Conservation (phyloP, 2,113 vertebrate species). For the Rhegmatorhina hoffmannsi region DNA sequence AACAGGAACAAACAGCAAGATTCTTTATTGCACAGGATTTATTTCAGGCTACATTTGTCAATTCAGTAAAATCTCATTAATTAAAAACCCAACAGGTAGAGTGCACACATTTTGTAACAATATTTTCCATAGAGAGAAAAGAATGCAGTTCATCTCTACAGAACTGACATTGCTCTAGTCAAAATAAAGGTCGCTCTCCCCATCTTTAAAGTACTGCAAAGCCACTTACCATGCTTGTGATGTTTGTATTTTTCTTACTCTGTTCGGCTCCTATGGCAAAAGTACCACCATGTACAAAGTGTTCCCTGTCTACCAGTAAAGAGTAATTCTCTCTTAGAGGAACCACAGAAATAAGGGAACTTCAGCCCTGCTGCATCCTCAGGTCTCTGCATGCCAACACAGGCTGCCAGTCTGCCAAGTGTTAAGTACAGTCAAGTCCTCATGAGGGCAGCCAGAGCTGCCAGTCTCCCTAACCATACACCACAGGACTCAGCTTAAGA, state of each 20-base stretch:
- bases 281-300: neutral
- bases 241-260: neutral
- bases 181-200: neutral
- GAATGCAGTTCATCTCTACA: neutral
- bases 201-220: neutral
- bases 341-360: neutral
- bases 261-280: neutral
- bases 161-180: neutral
- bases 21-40: neutral
- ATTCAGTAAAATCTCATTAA: neutral
- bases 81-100: neutral
- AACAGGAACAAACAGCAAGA: neutral
- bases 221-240: neutral
- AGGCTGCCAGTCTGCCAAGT: neutral
- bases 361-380: neutral
- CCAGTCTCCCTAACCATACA: neutral
- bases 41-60: neutral
- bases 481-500: neutral
- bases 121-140: neutral
- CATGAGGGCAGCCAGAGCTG: neutral
- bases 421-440: neutral
- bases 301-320: neutral
- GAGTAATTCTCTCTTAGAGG: neutral
- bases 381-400: neutral
- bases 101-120: rapidly evolving